Base-by-base conservation (phyloP, 1,140 invertebrate species). In the Rhyacophila brunnea region DNA sequence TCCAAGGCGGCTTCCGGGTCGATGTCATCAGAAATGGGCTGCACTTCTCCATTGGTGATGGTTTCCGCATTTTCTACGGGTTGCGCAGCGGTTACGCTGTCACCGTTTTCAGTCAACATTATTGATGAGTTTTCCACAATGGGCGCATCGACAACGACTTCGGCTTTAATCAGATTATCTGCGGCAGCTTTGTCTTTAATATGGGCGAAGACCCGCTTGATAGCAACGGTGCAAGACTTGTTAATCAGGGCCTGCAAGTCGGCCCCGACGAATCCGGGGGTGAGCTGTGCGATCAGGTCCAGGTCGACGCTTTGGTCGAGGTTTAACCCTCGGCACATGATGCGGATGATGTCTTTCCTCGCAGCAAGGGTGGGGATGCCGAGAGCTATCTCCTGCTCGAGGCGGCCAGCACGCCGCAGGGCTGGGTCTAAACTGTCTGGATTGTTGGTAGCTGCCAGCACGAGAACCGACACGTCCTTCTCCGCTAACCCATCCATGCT, bases 241-340 rank as follows among this genome's bases (percentile, higher is more conserved):
- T 89, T 83, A 1, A 90, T 86, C 28, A 98, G 76, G 0, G 93
- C 89, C 68, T 88, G 84, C 18, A 99, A 80, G 84, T 99, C 97
- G 9, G 93, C 95, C 15, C 95, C 96, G 32, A 98, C 95, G 82
- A 90, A 99, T n/a, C 96, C 96, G 6, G 96, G 96, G 28, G 94
- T 97, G 17, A 88, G 77, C 65, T 87, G 83, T 19, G 94, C 92
- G 43, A 99, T 75, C 32, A 78, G 74, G 58, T 83, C 72, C 61
- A 87, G 85, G 70, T 90, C 84, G 64, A 96, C 82, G 66, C 87
- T 83, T 17, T 82, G 66, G 49, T 82, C 76, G 6, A 98, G 70
- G 52, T 83, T 83, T 43, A 96, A 71, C 19, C 84, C 83, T 83
- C 67, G 92, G 75, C 76, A 83, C 51, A 83, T 73, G 23, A 94